Evolutionary conservation across 2,797 vertebrate species (phyloP).

Genomic region (Sebastes kiyomatsui): DNA sequence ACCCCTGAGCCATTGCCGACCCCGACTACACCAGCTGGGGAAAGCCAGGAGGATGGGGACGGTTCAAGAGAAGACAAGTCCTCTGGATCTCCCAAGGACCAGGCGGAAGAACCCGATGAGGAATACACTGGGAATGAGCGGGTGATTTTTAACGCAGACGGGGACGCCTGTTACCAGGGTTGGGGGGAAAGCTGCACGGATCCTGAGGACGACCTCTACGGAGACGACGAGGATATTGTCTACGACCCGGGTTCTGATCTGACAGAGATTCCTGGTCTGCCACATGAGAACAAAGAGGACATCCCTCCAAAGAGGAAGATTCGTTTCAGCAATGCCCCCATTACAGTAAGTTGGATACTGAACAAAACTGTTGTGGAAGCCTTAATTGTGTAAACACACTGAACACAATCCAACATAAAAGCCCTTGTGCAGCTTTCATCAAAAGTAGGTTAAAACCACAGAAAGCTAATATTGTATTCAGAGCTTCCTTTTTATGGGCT

Average conservation of each 20-base stretch:
- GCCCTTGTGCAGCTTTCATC: constrained; percentile 37
- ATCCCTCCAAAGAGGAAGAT: constrained; percentile 93
- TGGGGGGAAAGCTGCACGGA: constrained; percentile 96
- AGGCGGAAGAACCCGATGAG: constrained; percentile 77
- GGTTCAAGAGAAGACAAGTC: constrained; percentile 50
- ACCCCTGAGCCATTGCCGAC: constrained; percentile 38
- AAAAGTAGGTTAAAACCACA: constrained; percentile 60
- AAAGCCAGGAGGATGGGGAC: constrained; percentile 54
- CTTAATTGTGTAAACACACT: constrained; percentile 44
- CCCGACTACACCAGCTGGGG: constrained; percentile 15
- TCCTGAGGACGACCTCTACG: constrained; percentile 91
- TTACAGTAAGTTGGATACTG: constrained; percentile 87
- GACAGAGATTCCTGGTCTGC: constrained; percentile 90
- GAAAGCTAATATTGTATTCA: constrained; percentile 30
- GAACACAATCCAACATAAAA: constrained; percentile 47
- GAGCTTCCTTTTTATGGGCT: constrained; percentile 24
- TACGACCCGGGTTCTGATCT: constrained; percentile 92
- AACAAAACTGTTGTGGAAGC: constrained; percentile 30
- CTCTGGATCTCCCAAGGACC: constrained; percentile 63
- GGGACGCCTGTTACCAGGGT: constrained; percentile 88
- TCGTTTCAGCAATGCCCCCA: constrained; percentile 92
- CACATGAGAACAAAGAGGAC: constrained; percentile 91
- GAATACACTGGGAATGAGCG: constrained; percentile 91
- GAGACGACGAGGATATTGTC: constrained; percentile 88
- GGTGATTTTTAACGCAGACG: constrained; percentile 87